phyloP scores from a whole-genome alignment of 2,113 vertebrate genomes.

The Anthoscopus minutus region DNA sequence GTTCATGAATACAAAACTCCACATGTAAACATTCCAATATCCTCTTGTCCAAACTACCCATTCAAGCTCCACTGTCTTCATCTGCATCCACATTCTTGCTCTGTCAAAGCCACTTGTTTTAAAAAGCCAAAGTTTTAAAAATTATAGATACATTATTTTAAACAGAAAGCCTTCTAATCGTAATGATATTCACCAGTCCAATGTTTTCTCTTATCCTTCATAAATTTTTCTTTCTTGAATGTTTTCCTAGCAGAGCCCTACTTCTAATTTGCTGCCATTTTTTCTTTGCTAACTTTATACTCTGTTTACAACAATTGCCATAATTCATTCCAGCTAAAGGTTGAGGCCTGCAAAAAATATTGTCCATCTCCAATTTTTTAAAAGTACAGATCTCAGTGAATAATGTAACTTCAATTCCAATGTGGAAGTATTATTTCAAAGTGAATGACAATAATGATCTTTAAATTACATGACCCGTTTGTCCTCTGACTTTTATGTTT shows the following conservation, averaged over 20 bases:
- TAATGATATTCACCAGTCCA: background rate
- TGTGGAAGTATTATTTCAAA: conserved; percentile 14
- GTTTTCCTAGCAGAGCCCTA: background rate
- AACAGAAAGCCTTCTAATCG: background rate
- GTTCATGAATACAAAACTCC: background rate
- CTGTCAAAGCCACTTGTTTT: background rate
- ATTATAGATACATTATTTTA: background rate
- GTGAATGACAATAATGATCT: conserved; percentile 7
- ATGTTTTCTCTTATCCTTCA: background rate
- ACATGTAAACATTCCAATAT: background rate
- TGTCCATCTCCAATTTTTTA: background rate
- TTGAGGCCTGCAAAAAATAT: conserved; percentile 24
- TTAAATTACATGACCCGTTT: conserved; percentile 6
- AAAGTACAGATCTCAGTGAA: conserved; percentile 9
- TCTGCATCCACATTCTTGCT: background rate
- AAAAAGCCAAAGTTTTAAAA: no score
- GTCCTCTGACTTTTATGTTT: conserved; percentile 37
- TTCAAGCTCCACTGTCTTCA: background rate
- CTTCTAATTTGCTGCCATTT: background rate
- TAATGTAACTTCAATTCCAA: background rate
- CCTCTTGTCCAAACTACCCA: background rate
- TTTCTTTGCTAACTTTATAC: conserved; percentile 14
- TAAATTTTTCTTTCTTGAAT: background rate
- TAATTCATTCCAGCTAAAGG: conserved; percentile 40
- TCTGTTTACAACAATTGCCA: conserved; percentile 33